Evolutionary conservation across 1,140 invertebrate species (phyloP).

Genomic region (Leptopilina boulardi): DNA sequence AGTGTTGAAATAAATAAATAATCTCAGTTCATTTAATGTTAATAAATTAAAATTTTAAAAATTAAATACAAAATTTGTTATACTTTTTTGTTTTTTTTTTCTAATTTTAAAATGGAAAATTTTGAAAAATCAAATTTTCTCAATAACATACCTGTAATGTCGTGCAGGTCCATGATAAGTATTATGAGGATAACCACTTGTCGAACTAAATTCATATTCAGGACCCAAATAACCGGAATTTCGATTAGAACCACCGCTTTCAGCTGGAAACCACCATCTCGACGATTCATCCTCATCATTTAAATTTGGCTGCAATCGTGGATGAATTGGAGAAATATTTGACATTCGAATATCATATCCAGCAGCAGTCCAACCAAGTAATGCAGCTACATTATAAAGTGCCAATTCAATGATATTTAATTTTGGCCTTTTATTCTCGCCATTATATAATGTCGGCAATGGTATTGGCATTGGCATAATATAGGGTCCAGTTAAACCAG

Average conservation of each 20-base stretch:
- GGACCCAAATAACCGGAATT: conserved; percentile 72
- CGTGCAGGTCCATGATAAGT: conserved; percentile 92
- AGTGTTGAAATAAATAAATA: too few relatives aligned
- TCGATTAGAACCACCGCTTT: conserved; percentile 66
- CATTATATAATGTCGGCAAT: conserved; percentile 86
- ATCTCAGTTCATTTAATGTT: too few relatives aligned
- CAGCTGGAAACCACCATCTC: conserved; percentile 70
- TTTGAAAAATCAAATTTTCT: too few relatives aligned
- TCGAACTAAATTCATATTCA: conserved; percentile 79
- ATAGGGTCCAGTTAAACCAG: conserved; percentile 68
- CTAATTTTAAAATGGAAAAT: too few relatives aligned
- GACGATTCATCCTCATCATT: conserved; percentile 65
- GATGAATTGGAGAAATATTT: conserved; percentile 89
- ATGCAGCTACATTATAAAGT: conserved; percentile 92
- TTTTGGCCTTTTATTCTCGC: conserved; percentile 83
- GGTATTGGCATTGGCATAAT: conserved; percentile 80
- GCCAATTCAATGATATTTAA: conserved; percentile 87
- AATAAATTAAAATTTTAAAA: too few relatives aligned
- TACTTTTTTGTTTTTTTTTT: too few relatives aligned
- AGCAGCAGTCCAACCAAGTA: conserved; percentile 91
- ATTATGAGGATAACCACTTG: conserved; percentile 85
- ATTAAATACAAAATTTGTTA: too few relatives aligned
- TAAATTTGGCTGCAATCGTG: conserved; percentile 80
- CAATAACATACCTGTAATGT: conserved; percentile 80
- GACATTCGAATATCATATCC: conserved; percentile 94